phyloP scores from a whole-genome alignment of 2,113 vertebrate species.

The Naja naja region DNA sequence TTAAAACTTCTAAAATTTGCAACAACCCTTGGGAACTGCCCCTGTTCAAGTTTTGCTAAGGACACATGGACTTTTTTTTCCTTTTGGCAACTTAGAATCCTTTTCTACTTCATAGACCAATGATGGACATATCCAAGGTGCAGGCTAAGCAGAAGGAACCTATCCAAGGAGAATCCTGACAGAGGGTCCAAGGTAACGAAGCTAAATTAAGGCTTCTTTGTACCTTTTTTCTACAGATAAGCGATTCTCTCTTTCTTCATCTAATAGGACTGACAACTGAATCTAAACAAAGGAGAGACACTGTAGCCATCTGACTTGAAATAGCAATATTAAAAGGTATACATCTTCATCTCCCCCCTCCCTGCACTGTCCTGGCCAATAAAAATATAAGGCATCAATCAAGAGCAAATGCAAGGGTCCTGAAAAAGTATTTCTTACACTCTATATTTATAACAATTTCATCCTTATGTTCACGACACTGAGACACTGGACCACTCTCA shows the following conservation, averaged over 20 bases:
- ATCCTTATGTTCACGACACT: background rate
- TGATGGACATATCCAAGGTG: background rate
- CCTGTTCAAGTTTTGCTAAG: background rate
- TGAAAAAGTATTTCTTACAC: background rate
- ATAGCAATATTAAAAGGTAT: background rate
- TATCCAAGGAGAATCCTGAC: background rate
- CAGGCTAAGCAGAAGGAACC: background rate
- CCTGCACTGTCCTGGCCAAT: background rate
- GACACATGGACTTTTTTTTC: background rate
- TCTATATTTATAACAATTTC: background rate
- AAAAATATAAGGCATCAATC: background rate
- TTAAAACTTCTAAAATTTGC: background rate
- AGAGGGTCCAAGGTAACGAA: background rate
- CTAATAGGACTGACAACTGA: background rate
- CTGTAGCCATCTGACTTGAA: background rate
- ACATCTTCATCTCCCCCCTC: background rate
- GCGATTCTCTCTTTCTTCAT: background rate
- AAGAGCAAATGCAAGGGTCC: background rate
- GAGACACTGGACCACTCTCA: background rate
- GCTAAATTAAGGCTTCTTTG: background rate
- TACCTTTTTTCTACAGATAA: background rate
- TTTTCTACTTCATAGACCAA: background rate
- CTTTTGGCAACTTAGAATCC: conserved; percentile 25
- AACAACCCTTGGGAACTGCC: background rate
- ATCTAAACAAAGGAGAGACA: background rate